Percentiles rank a stretch among this genome's conserved stretches.
These are phyloP conservation scores for Calonectris borealis DNA, from an alignment of 2,113 vertebrate species.

Conservation along the genomic window DNA sequence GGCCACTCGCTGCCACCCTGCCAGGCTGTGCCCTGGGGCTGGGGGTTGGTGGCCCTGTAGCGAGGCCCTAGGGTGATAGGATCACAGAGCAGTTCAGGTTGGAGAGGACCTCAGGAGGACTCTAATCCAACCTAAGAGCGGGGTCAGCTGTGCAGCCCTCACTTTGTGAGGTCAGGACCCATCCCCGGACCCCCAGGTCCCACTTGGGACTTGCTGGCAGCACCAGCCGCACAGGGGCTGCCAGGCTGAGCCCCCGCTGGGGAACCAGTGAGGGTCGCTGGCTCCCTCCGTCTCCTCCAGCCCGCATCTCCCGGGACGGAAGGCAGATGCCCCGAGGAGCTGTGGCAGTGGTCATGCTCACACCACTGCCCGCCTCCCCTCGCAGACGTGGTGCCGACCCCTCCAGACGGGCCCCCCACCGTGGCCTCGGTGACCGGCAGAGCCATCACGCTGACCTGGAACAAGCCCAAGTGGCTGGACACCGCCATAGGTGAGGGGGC, in stretches of 20 bases:
- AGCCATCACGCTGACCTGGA: slow-evolving; percentile 88
- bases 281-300: neutral
- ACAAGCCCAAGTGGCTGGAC: slow-evolving; percentile 90
- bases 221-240: neutral
- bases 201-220: neutral
- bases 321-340: neutral
- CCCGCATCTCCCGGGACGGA: rapidly evolving
- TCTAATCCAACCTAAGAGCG: neutral
- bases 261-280: neutral
- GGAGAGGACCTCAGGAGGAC: neutral
- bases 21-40: neutral
- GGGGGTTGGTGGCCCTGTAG: rapidly evolving
- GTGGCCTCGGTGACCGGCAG: slow-evolving; percentile 88
- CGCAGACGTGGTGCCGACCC: slow-evolving; percentile 92
- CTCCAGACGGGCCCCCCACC: slow-evolving; percentile 87
- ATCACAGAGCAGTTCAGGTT: neutral
- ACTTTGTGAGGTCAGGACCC: neutral
- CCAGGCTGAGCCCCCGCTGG: neutral
- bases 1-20: neutral
- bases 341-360: neutral
- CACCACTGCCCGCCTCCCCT: neutral
- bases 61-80: rapidly evolving
- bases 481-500: slow-evolving; percentile 86
- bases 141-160: neutral
- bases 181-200: neutral